A percentile compares a stretch with the other conserved stretches of the same genome.
phyloP scores from a whole-genome alignment of 2,113 vertebrate genomes.

The Corythaixoides concolor region DNA sequence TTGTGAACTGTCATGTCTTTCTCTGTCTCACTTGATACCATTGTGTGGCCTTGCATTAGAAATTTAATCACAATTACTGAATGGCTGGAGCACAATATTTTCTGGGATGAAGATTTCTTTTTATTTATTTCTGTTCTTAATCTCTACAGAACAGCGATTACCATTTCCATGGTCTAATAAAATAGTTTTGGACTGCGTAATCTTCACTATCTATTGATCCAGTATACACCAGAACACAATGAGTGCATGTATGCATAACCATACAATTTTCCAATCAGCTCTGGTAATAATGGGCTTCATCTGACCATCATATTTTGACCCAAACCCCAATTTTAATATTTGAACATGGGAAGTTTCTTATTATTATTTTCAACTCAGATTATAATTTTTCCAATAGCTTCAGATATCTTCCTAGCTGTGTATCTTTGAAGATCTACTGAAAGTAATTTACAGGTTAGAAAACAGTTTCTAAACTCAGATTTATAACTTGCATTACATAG shows the following conservation, averaged over 20 bases:
- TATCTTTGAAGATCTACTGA: neutral
- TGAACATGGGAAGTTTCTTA: neutral
- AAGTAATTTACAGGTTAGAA: neutral
- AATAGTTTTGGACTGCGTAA: neutral
- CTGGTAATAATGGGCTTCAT: neutral
- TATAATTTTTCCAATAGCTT: neutral
- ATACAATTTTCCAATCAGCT: too few relatives aligned
- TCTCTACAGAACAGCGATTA: neutral
- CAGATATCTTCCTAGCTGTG: neutral
- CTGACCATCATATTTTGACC: neutral
- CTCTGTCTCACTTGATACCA: neutral
- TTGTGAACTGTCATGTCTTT: accelerated
- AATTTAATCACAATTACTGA: neutral
- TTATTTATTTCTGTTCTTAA: neutral
- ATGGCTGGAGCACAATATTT: neutral
- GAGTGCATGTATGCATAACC: neutral
- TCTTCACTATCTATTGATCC: neutral
- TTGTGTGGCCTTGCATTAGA: neutral
- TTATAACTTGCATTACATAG: neutral
- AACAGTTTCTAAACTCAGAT: neutral
- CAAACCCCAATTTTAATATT: neutral
- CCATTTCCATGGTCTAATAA: neutral
- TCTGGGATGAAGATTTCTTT: neutral
- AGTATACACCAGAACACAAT: neutral
- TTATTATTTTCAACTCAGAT: neutral